Conservation (phyloP, 2,797 vertebrate species). For the Capromys pilorides region DNA sequence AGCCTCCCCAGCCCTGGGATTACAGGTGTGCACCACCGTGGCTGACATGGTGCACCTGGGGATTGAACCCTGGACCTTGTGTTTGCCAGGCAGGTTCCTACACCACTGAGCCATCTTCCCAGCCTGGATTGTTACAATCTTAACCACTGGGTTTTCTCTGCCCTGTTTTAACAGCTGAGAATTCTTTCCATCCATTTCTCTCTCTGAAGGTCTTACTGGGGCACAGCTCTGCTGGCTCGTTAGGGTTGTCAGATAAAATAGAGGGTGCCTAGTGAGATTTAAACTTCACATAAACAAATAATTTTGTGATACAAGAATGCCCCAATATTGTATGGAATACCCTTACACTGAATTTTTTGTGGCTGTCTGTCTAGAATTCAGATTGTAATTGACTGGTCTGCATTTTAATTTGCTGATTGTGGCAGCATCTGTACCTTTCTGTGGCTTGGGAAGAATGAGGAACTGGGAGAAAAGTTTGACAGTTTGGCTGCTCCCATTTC, state of each 20-base stretch:
- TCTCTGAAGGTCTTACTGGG: not conserved
- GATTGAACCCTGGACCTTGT: too few relatives aligned
- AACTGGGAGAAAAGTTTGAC: not conserved
- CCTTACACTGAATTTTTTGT: not conserved
- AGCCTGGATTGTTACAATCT: not conserved
- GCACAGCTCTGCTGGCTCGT: not conserved
- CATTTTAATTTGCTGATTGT: not conserved
- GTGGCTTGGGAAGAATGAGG: not conserved
- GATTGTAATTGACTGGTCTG: not conserved
- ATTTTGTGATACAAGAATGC: not conserved
- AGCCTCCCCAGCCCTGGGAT: too few relatives aligned
- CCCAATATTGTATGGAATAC: not conserved
- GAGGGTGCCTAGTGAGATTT: not conserved
- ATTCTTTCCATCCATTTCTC: not conserved
- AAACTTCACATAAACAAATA: constrained; percentile 28
- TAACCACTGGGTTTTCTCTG: not conserved
- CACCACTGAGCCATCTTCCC: too few relatives aligned
- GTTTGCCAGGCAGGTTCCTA: too few relatives aligned
- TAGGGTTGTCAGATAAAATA: not conserved
- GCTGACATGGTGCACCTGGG: too few relatives aligned
- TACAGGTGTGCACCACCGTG: too few relatives aligned
- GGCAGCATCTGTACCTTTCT: not conserved
- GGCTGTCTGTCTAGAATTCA: constrained; percentile 14
- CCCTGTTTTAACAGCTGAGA: not conserved
- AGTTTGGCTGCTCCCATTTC: not conserved